Base-by-base conservation (phyloP, 1,140 invertebrate species). In the Lysiphlebus fabarum region DNA sequence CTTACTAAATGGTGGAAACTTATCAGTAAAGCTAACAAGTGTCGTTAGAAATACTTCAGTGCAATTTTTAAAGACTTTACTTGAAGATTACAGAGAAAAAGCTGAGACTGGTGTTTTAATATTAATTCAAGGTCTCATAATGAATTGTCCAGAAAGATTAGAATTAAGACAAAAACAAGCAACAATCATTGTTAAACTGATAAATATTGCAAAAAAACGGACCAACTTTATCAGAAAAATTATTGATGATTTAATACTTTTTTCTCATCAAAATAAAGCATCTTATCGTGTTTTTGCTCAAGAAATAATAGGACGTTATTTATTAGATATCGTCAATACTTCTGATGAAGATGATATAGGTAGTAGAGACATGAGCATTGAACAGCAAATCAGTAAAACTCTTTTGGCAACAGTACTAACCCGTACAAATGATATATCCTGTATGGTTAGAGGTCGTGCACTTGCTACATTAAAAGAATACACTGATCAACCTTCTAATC, bases 61-160 rank as follows among this genome's bases (percentile, higher is more conserved):
- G 10, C 61, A 68, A 11, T 87, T 86, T 68, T 64, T 86, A 0
- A 74, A 78, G 60, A 76, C 75, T 51, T 59, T 86, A 36, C 44
- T 83, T 26, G 57, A 70, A 14, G 56, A 68, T 12, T 59, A 81
- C 41, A 72, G 77, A 50, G 68, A 80, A 9, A 66, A 72, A 4
- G 70, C 76, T 6, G 61, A 78, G 41, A 44, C 59, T 14, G 78
- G 73, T 4, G 71, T 83, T 0, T 66, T 75, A 55, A 81, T 77
- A 56, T 65, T 87, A 4, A 67, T 87, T 12, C 85, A 87, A 54
- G 80, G 85, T 12, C 53, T 87, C 11, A 85, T 85, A 70, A 56
- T 79, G 0, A 79, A 80, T 44, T 82, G 83, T 56, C 82, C 83
- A 11, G 86, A 87, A 48, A 77, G 80, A 62, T 64, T 82, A 2